Base-by-base conservation (phyloP, 2,113 vertebrate species). In the Salvelinus alpinus region DNA sequence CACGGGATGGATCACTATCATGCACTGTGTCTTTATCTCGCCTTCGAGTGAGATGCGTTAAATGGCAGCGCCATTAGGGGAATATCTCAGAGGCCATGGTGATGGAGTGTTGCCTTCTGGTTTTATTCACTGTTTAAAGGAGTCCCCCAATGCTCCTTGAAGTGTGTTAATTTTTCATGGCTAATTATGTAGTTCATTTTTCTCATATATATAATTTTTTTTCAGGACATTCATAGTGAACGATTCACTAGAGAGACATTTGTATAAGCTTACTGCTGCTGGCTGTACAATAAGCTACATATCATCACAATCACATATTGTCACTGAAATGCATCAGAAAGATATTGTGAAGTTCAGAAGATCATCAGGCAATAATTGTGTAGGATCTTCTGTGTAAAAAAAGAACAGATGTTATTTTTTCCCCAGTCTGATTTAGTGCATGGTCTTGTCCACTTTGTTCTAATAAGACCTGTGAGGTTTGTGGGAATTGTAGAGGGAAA, bases 1-100 rank as follows among this genome's bases (percentile, higher is more conserved):
- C 57, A 59, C 60, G 51, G 68, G 59, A 77, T 51, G 29, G 70
- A 78, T 57, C 74, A 66, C 69, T 75, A 57, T 75, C 68, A 6
- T 73, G 59, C 75, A 48, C 69, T 64, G 47, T 22, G 29, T 71
- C 68, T 69, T 64, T 72, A 71, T 80, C 72, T 38, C 29, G 7
- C 47, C 48, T 27, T 72, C 3, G 64, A 44, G 48, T 38, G 73
- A 75, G 70, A 64, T 4, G 25, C 73, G 60, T 64, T 67, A 71
- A 83, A 76, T 59, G 70, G 29, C 54, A 27, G 24, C 64, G 7
- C 38, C 67, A 59, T 77, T 64, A 27, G 25, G 54, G n/a, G 14
- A 64, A 54, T 22, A 22, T 74, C 27, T 72, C 60, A 29, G 13
- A 51, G n/a, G 68, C 72, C 71, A 74, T 72, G 76, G 73, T 34